Percentiles rank a stretch among this genome's conserved stretches.
Evolutionary conservation across 2,113 vertebrate genomes (phyloP).

Genomic region (Campylorhamphus procurvoides): DNA sequence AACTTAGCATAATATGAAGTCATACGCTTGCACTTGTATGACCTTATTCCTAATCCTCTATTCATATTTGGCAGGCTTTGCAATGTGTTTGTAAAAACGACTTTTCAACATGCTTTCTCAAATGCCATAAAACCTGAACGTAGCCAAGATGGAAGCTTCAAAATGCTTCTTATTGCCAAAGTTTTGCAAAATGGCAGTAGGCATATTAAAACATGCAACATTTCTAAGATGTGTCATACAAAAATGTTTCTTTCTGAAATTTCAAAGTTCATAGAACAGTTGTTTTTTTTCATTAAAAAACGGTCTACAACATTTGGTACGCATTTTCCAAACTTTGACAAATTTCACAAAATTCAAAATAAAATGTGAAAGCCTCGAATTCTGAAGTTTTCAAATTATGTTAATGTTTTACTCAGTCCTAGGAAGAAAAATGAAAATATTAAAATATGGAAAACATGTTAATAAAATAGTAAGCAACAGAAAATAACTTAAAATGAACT

Average conservation of each 20-base stretch:
- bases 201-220: constrained; percentile 63
- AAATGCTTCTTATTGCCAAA: constrained; percentile 69
- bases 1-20: neutral
- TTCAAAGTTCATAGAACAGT: constrained; percentile 52
- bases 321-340: constrained; percentile 42
- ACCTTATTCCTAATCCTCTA: constrained; percentile 20
- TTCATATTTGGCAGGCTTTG: constrained; percentile 18
- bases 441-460: constrained; percentile 54
- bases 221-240: constrained; percentile 24
- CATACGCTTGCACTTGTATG: constrained; percentile 15
- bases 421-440: constrained; percentile 69
- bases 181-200: constrained; percentile 56
- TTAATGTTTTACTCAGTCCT: constrained; percentile 68
- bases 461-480: constrained; percentile 50
- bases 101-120: constrained; percentile 48
- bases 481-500: constrained; percentile 32
- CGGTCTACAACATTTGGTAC: constrained; percentile 42
- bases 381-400: constrained; percentile 69
- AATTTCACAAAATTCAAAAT: constrained; percentile 61
- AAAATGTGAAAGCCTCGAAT: constrained; percentile 64
- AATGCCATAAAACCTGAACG: neutral
- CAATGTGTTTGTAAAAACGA: neutral
- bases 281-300: constrained; percentile 8
- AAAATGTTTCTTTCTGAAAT: constrained; percentile 39
- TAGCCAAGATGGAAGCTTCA: constrained; percentile 54